Base-by-base conservation (phyloP, 2,888 invertebrate genomes). In the Stomorhina lunata region DNA sequence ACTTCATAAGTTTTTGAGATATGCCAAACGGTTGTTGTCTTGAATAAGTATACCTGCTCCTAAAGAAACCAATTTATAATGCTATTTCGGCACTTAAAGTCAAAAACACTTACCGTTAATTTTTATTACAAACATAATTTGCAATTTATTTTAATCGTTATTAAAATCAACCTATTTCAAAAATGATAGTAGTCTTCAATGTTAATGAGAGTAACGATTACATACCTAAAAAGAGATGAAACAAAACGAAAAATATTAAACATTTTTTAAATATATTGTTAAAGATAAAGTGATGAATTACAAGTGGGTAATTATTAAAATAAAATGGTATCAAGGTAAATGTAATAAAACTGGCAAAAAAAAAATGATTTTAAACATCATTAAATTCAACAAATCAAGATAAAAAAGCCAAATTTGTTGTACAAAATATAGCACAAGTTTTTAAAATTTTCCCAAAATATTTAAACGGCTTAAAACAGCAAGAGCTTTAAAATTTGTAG, bases 171-270 rank as follows among this genome's bases (percentile, higher is more conserved):
- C n/a, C n/a, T n/a, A n/a, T n/a, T n/a, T n/a, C 2, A n/a, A 32
- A 57, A 55, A 34, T 10, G 4, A 1, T 32, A 12, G 43, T 0
- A 1, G 17, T 37, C 22, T 57, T 22, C 65, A 57, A 34, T 75
- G 34, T 66, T 55, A 75, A 5, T 27, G n/a, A 12, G 61, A n/a
- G n/a, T n/a, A n/a, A 25, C 29, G 6, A 12, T 20, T 73, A 80
- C 80, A 63, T 81, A 81, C 78, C 81, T 81, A 15, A 57, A 81
- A 81, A 63, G 32, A 81, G 25, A 78, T 63, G 34, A 71, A 6
- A 63, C n/a, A 25, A 63, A 20, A 48, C 48, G 53, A 22, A 27
- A 12, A 32, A 55, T 61, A 32, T 63, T 69, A 25, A 55, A 45
- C 29, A 27, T 27, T 50, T 45, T 29, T 65, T 4, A 65, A 65